Evolutionary conservation across 1,140 invertebrate species (phyloP).

Genomic region (Zaprionus tsacasi): DNA sequence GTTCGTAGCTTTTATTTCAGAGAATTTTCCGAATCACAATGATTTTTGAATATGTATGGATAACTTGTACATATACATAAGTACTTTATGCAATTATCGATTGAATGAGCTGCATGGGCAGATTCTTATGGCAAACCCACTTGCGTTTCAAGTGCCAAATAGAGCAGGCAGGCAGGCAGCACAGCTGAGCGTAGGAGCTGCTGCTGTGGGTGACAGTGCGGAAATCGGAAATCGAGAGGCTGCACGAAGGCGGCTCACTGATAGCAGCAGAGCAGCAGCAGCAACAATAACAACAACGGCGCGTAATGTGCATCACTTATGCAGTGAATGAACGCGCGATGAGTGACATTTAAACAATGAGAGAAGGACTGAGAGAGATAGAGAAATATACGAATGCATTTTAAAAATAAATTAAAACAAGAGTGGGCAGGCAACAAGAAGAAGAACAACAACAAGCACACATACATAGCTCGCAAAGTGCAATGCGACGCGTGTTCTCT

Average conservation of each 20-base stretch:
- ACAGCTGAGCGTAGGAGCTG: slow-evolving; percentile 18
- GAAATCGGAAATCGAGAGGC: slow-evolving; percentile 10
- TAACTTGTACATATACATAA: not conserved
- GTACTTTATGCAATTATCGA: slow-evolving; percentile 3
- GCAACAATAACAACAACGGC: not conserved
- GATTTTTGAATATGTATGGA: not conserved
- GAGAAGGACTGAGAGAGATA: not conserved
- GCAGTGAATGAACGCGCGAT: slow-evolving; percentile 22
- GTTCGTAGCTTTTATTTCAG: not conserved
- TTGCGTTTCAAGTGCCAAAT: slow-evolving; percentile 10
- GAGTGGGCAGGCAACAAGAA: slow-evolving; percentile 8
- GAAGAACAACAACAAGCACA: slow-evolving; percentile 15
- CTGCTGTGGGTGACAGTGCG: not conserved
- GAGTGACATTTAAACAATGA: slow-evolving; percentile 33
- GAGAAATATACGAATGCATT: slow-evolving; percentile 32
- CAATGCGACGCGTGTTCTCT: slow-evolving; percentile 20
- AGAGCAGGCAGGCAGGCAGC: slow-evolving; percentile 19
- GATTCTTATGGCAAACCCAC: slow-evolving; percentile 11
- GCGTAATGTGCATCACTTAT: slow-evolving; percentile 8
- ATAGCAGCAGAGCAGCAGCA: slow-evolving; percentile 9
- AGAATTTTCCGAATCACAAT: not conserved
- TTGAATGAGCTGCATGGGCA: slow-evolving; percentile 1
- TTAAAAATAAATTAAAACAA: slow-evolving; percentile 54
- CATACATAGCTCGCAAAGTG: slow-evolving; percentile 21
- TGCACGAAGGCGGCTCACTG: slow-evolving; percentile 12